phyloP scores from a whole-genome alignment of 2,797 vertebrate genomes.

The Phrynocephalus vlangalii region DNA sequence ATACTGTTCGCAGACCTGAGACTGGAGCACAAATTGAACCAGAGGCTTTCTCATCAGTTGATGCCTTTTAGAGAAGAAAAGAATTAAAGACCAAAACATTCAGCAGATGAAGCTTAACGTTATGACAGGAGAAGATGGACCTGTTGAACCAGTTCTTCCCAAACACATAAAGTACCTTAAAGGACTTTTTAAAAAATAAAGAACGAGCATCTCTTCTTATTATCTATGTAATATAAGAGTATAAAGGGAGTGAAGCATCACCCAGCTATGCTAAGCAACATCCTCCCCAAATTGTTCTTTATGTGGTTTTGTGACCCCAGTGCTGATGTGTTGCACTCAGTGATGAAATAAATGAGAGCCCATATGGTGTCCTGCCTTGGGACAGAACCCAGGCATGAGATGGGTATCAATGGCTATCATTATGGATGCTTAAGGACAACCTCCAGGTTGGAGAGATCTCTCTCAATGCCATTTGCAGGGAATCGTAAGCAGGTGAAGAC shows the following conservation, averaged over 20 bases:
- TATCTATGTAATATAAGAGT: neutral
- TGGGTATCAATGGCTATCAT: no score
- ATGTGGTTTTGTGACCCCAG: neutral
- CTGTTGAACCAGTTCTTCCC: neutral
- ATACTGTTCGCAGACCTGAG: no score
- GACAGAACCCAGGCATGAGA: no score
- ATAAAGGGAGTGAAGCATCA: neutral
- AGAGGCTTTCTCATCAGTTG: neutral
- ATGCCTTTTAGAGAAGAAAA: neutral
- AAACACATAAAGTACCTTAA: neutral
- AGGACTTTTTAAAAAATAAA: neutral
- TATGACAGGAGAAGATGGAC: neutral
- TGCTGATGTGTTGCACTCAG: neutral
- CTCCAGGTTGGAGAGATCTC: no score
- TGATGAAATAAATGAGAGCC: neutral
- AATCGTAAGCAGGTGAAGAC: no score
- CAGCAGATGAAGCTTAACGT: neutral
- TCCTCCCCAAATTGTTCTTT: neutral
- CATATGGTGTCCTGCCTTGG: no score
- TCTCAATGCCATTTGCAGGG: no score
- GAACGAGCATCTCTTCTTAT: neutral
- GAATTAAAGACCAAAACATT: neutral
- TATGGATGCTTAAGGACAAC: no score
- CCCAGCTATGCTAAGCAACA: neutral
- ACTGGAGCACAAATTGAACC: no score